Conservation (phyloP, 2,888 invertebrate species). For the Philaethria dido region DNA sequence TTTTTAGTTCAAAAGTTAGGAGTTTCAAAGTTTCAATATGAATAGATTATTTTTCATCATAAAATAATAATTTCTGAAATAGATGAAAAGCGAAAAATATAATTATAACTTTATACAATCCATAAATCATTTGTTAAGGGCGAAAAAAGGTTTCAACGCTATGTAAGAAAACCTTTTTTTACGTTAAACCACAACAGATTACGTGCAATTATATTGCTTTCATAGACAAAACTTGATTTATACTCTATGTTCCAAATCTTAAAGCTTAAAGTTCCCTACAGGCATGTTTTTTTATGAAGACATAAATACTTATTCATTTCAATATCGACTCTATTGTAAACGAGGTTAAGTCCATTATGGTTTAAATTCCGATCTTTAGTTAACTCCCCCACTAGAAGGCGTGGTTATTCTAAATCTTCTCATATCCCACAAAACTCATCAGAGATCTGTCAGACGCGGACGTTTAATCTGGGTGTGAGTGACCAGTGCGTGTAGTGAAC, state of each 20-base stretch:
- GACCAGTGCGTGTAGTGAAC: constrained; percentile 48
- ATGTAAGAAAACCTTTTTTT: constrained; percentile 39
- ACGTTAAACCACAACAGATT: constrained; percentile 49
- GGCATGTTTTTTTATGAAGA: neutral
- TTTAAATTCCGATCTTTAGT: constrained; percentile 1
- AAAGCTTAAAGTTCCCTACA: constrained; percentile 27
- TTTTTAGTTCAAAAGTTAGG: neutral
- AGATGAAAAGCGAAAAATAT: neutral
- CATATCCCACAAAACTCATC: constrained; percentile 45
- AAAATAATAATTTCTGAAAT: constrained; percentile 4
- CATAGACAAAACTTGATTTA: neutral
- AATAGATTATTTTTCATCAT: neutral
- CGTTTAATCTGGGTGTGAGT: constrained; percentile 49
- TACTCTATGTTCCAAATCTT: neutral
- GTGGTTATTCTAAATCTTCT: constrained; percentile 45
- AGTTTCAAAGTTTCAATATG: neutral
- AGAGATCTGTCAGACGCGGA: constrained; percentile 46
- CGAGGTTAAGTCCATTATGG: constrained; percentile 5
- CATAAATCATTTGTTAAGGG: constrained; percentile 25
- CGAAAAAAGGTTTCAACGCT: constrained; percentile 32
- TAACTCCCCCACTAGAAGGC: constrained; percentile 48
- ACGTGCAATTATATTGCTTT: constrained; percentile 45
- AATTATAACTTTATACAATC: constrained; percentile 14
- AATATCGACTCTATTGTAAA: constrained; percentile 6
- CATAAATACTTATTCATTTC: too few species aligned